Evolutionary conservation across 2,113 vertebrate genomes (phyloP), one percentile per base, ranked within the genome.

Genomic region (Psilopsiagon aymara): DNA sequence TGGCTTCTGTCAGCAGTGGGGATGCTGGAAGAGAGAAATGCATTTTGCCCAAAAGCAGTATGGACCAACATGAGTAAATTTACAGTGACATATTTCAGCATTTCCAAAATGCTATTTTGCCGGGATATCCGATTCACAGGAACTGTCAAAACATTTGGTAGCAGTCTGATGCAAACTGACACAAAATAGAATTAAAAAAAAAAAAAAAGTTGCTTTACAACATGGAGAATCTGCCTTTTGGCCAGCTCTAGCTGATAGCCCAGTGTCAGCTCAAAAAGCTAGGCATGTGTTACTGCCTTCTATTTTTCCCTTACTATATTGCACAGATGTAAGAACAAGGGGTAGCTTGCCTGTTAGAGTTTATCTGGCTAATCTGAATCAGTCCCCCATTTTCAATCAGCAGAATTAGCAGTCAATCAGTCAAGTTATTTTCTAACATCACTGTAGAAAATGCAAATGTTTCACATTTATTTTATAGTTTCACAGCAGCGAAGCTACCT

Each of bases 141-240:
- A 95, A 89, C 67, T 87, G 94, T 97, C 96, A 96, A 95, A 96
- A 97, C 92, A 95, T 96, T 97, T 94, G 80, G 86, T 66, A 85
- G 74, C 86, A 91, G 52, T 64, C 47, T 92, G 74, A 89, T 71
- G 79, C 69, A 84, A 82, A 84, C 51, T 71, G 69, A 95, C 87
- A 91, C 29, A 60, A 95, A 91, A 82, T 52, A n/a, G 13, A 84
- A 64, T 91, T 79, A 1, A 6, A 43, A 52, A 84, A 69, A 43
- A 52, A 84, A 69, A 81, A 82, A 44, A 71, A 57, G 44, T 77
- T 95, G 83, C 33, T 86, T 81, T 67, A 83, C 57, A 71, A 57
- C 29, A 69, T 39, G 35, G 37, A 90, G 89, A 90, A 73, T 89
- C 62, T 92, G 91, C 64, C 35, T 95, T 89, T 97, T 94, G 84